Conservation (phyloP, 2,797 vertebrate species). For the Lates japonicus region DNA sequence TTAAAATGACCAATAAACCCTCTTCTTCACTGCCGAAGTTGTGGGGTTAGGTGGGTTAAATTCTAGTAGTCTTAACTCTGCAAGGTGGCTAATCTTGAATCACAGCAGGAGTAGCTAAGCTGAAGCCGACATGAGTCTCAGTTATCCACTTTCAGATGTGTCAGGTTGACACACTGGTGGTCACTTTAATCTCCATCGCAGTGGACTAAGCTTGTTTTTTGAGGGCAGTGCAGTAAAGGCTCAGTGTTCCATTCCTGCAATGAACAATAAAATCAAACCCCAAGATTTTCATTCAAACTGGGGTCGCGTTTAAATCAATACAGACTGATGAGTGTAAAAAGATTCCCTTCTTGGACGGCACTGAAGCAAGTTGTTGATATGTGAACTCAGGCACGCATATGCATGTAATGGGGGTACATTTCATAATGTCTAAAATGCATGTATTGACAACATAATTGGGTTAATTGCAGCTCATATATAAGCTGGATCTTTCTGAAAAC, state of each 20-base stretch:
- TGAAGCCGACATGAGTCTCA: constrained; percentile 45
- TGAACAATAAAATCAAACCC: constrained; percentile 2
- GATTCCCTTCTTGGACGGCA: constrained; percentile 15
- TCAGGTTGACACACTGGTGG: constrained; percentile 60
- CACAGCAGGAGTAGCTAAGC: constrained; percentile 64
- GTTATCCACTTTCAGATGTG: constrained; percentile 72
- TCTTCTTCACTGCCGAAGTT: constrained; percentile 15
- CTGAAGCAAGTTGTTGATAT: constrained; percentile 14
- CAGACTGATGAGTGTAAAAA: constrained; percentile 34
- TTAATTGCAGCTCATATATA: background rate
- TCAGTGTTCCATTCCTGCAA: background rate
- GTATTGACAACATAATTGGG: background rate
- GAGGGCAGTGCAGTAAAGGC: background rate
- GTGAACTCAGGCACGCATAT: background rate
- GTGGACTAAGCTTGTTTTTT: constrained; percentile 4
- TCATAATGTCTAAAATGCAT: constrained; percentile 7
- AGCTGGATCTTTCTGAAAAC: background rate
- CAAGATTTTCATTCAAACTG: background rate
- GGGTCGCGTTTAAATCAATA: constrained; percentile 18
- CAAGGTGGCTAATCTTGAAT: constrained; percentile 76
- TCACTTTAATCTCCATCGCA: constrained; percentile 37
- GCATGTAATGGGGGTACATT: background rate
- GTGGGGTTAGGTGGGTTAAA: constrained; percentile 69
- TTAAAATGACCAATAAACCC: constrained; percentile 52
- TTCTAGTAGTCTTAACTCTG: constrained; percentile 70